phyloP scores from a whole-genome alignment of 2,113 vertebrate genomes.

The Carettochelys insculpta region DNA sequence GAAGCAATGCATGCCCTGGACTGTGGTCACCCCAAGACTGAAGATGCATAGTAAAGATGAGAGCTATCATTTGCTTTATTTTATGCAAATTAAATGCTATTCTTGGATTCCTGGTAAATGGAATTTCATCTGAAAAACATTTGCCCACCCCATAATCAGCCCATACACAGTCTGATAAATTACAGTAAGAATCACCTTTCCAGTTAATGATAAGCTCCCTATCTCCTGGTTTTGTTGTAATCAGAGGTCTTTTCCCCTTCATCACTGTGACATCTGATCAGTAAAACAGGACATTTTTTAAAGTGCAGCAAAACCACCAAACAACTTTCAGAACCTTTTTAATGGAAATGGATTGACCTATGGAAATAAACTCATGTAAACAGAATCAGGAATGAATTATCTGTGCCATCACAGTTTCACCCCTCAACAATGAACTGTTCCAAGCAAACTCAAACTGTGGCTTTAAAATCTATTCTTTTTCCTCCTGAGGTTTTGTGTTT shows the following conservation, averaged over 20 bases:
- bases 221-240: not conserved
- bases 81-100: not conserved
- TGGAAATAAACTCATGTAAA: conserved; percentile 51
- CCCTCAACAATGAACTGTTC: conserved; percentile 30
- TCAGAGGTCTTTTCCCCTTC: conserved; percentile 28
- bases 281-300: conserved; percentile 29
- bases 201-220: not conserved
- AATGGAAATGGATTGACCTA: conserved; percentile 40
- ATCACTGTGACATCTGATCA: not conserved
- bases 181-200: not conserved
- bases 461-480: conserved; percentile 31
- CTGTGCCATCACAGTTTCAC: conserved; percentile 11
- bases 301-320: conserved; percentile 42
- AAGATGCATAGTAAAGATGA: not conserved
- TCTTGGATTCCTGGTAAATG: not conserved
- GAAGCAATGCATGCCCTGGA: rapidly evolving
- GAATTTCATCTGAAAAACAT: not conserved
- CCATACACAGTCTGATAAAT: not conserved
- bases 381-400: conserved; percentile 49
- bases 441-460: not conserved
- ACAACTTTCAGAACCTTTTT: conserved; percentile 49
- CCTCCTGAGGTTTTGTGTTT: not conserved
- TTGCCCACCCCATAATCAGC: not conserved
- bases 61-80: not conserved
- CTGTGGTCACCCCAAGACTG: not conserved